Evolutionary conservation across 2,797 vertebrate species (phyloP).

Genomic region (Neosilurus hyrtlii): DNA sequence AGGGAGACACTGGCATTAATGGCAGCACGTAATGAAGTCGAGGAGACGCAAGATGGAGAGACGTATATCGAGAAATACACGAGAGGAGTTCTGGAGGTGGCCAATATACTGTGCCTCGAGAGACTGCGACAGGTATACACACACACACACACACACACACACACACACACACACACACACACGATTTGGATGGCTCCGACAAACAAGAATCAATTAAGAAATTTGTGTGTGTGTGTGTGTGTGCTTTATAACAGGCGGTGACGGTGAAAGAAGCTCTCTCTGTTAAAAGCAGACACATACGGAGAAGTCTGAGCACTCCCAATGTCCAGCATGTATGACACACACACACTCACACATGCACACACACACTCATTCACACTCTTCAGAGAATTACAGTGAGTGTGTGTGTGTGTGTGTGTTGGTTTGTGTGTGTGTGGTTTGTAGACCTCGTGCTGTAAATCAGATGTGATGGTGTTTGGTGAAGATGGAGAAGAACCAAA

Average conservation of each 20-base stretch:
- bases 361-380: not conserved
- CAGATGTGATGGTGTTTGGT: too few species aligned
- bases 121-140: slow-evolving; percentile 67
- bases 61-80: slow-evolving; percentile 98
- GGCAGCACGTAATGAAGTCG: slow-evolving; percentile 87
- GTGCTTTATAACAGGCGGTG: slow-evolving; percentile 78
- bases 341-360: not conserved
- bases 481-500: too few species aligned
- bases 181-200: not conserved
- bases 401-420: not conserved
- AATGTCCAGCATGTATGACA: slow-evolving; percentile 90
- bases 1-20: slow-evolving; percentile 93
- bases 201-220: not conserved
- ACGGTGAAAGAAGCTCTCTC: slow-evolving; percentile 90
- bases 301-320: slow-evolving; percentile 91
- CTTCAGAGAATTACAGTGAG: not conserved
- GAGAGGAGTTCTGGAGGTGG: slow-evolving; percentile 89
- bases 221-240: not conserved
- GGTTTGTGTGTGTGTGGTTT: not conserved
- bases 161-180: not conserved
- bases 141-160: slow-evolving; percentile 10
- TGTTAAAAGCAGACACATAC: slow-evolving; percentile 85
- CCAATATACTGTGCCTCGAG: slow-evolving; percentile 93
- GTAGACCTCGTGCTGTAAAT: not conserved
- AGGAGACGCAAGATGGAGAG: slow-evolving; percentile 86